Conservation (phyloP, 1,140 invertebrate species). For the Uloborus diversus region DNA sequence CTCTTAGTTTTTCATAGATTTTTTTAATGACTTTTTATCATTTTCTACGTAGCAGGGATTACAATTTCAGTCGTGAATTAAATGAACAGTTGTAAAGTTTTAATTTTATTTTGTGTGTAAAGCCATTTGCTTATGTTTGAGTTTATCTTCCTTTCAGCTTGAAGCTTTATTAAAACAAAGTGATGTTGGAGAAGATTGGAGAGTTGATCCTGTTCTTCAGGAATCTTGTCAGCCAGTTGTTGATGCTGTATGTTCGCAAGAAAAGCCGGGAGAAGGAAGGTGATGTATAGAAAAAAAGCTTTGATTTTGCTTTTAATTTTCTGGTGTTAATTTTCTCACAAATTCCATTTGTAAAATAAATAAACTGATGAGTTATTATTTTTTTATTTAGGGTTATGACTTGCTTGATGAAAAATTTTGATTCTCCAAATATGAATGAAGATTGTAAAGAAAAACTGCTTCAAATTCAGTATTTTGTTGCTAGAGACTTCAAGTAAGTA, state of each 20-base stretch:
- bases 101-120: no score
- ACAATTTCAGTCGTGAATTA: no score
- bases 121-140: no score
- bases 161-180: slow-evolving; percentile 81
- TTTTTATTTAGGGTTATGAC: slow-evolving; percentile 80
- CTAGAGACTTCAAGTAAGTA: slow-evolving; percentile 84
- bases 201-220: slow-evolving; percentile 87
- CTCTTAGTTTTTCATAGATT: no score
- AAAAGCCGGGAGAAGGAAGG: slow-evolving; percentile 61
- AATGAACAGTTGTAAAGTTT: no score
- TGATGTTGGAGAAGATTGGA: slow-evolving; percentile 89
- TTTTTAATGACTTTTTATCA: no score
- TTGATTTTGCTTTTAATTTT: neutral
- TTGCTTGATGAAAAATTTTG: slow-evolving; percentile 92
- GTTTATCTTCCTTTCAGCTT: slow-evolving; percentile 68
- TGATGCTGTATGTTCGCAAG: slow-evolving; percentile 66
- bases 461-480: slow-evolving; percentile 97
- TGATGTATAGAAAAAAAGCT: slow-evolving; percentile 11
- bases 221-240: slow-evolving; percentile 87
- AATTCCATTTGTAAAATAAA: slow-evolving; percentile 33
- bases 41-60: no score
- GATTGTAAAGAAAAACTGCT: slow-evolving; percentile 90
- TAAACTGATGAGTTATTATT: neutral
- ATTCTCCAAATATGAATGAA: slow-evolving; percentile 82
- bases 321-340: neutral